Evolutionary conservation across 2,797 vertebrate species (phyloP).

Genomic region (Apogon talboti): DNA sequence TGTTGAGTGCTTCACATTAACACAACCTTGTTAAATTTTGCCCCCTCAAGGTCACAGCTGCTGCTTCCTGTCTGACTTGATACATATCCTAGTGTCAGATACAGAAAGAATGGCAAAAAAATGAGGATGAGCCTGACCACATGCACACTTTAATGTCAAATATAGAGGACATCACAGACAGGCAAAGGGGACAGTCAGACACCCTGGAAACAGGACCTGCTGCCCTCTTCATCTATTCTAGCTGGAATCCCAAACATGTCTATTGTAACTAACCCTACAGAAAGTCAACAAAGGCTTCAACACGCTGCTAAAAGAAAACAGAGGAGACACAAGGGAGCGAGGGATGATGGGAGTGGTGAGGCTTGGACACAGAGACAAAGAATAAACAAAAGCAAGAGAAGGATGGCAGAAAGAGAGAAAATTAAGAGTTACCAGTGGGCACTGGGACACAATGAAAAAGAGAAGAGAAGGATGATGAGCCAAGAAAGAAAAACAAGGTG

Average conservation of each 20-base stretch:
- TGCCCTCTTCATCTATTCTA: constrained; percentile 32
- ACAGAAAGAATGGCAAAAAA: constrained; percentile 20
- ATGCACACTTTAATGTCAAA: constrained; percentile 23
- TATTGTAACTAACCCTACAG: constrained; percentile 39
- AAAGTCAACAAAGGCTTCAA: constrained; percentile 63
- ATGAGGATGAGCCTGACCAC: constrained; percentile 13
- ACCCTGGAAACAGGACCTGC: constrained; percentile 41
- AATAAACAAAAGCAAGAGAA: constrained; percentile 2
- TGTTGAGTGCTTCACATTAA: constrained; percentile 45
- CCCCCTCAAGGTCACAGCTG: constrained; percentile 71
- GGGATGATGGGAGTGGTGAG: constrained; percentile 4
- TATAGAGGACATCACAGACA: not conserved
- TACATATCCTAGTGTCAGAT: constrained; percentile 34
- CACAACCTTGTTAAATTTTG: constrained; percentile 53
- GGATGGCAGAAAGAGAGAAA: constrained; percentile 3
- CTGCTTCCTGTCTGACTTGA: constrained; percentile 63
- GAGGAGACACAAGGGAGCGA: constrained; percentile 18
- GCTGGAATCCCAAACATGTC: constrained; percentile 74
- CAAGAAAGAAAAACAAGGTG: not conserved
- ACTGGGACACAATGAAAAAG: constrained; percentile 1
- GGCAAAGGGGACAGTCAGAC: constrained; percentile 33
- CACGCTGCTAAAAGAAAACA: constrained; percentile 44
- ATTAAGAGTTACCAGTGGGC: not conserved
- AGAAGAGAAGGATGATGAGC: not conserved
- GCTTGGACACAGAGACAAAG: constrained; percentile 19